Base-by-base conservation (phyloP, 1,140 invertebrate genomes). In the Heliconius hewitsoni region DNA sequence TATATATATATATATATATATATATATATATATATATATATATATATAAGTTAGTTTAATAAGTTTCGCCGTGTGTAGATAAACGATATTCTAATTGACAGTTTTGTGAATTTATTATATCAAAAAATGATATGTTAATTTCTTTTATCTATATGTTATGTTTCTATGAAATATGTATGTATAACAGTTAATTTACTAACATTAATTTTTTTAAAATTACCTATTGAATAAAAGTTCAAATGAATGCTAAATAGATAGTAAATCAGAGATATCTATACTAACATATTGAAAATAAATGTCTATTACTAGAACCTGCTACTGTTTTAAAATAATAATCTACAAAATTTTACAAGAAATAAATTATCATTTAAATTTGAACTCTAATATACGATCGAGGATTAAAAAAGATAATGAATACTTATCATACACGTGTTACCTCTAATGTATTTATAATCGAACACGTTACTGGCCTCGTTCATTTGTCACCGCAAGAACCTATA, bases 381-480 rank as follows among this genome's bases (percentile, higher is more conserved):
- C 57, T 66, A 66, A 66, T 66, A 66, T 66, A 66, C 11, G 39
- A 75, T 23, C n/a, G 57, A 70, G 74, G 74, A 76, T 76, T 76
- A 76, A 76, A 60, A 76, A 80, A 76, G 79, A 76, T 80, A 80
- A 80, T 80, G 42, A 80, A 73, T 73, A 42, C 71, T 76, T 80
- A 76, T 71, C 60, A 73, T 80, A 71, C 71, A 71, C 71, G 71
- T 71, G 71, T 39, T 71, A 71, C 71, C 75, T 74, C 79, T 81
- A 81, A 81, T 81, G 79, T 81, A 81, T 81, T 77, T 81, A 81
- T 81, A 81, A 81, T 81, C 74, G 73, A 57, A 77, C 75, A 76
- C 74, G 75, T 77, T 73, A 74, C 71, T 46, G 74, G 39, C 79
- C 79, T 80, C 79, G 79, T 76, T 76, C 37, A 13, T 76, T 73